Base-by-base conservation (phyloP, 2,888 invertebrate species). In the Orthosia gracilis region DNA sequence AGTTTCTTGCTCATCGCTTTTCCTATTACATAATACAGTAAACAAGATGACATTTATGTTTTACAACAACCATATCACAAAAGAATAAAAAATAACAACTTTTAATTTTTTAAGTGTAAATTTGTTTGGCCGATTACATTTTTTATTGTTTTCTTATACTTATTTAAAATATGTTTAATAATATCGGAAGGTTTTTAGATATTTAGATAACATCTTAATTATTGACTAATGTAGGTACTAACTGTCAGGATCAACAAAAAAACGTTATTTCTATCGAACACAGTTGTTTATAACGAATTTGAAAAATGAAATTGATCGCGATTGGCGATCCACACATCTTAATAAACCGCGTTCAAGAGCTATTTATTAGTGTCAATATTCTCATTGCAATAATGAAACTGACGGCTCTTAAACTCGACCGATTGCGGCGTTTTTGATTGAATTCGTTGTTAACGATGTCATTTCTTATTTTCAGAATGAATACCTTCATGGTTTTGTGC, bases 391-490 rank as follows among this genome's bases (percentile, higher is more conserved):
- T 40, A 9, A 40, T 40, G 40, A 40, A 40, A 40, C 40, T 40
- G 40, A 40, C 40, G 9, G 9, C 1, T 40, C 31, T 40, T 40
- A 9, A 40, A 40, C 40, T 40, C 40, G 40, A 40, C 40, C 7
- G 40, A 40, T 40, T 9, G 40, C 4, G 31, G 12, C 17, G 40
- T 23, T 54, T n/a, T 52, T 50, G 18, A 26, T 12, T 7, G 11
- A 52, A 31, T n/a, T 52, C 26, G 2, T 0, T 55, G 1, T 15
- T 52, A 31, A 58, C 12, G 3, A 13, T 73, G 18, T 4, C 1
- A 31, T 58, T 61, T 55, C 31, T 79, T 21, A 21, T 69, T 90
- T 90, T 31, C 89, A 94, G 92, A 80, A 94, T 94, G 94, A 93
- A 92, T 72, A 78, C 82, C 69, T 79, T 91, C 64, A 80, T 91